Base-by-base conservation (phyloP, 2,888 invertebrate genomes). In the Lobophora halterata region DNA sequence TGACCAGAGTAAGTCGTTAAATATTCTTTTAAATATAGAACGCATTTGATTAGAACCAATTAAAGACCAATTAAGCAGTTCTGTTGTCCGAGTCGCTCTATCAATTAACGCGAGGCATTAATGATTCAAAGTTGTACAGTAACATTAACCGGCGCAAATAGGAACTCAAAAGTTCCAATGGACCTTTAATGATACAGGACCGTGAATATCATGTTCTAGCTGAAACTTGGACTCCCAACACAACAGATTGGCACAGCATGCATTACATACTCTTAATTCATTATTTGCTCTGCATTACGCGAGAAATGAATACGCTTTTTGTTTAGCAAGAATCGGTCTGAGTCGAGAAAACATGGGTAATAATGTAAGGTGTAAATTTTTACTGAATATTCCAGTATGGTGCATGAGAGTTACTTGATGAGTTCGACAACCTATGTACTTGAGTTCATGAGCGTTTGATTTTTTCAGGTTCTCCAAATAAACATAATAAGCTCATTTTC, bases 21-120 rank as follows among this genome's bases (percentile, higher is more conserved):
- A 76, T 74, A 74, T 79, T 80, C 74, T 79, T 81, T 82, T 85
- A 82, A 81, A 87, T 81, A 80, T 83, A 82, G 82, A 80, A 85
- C 82, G 77, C 81, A 78, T 81, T 83, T 81, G 82, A 86, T 87
- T 86, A 87, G 64, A 79, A 71, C 63, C 83, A 86, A 85, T 86
- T 86, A 85, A 83, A 68, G 71, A 71, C 69, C 76, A 82, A 85
- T 86, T 85, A 82, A 83, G 71, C 72, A 65, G 71, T 70, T 69
- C 76, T 72, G 77, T 75, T 71, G 73, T 74, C 75, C 73, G 65
- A 65, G 68, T 63, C 61, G 70, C 62, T 60, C 66, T 61, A 63
- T 70, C 76, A 79, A 81, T 79, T 80, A 76, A 73, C 72, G 71
- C 71, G 61, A 65, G 68, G 56, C 67, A 53, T 70, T 71, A 69